Evolutionary conservation across 2,797 vertebrate species (phyloP).

Genomic region (Otolemur crassicaudatus): DNA sequence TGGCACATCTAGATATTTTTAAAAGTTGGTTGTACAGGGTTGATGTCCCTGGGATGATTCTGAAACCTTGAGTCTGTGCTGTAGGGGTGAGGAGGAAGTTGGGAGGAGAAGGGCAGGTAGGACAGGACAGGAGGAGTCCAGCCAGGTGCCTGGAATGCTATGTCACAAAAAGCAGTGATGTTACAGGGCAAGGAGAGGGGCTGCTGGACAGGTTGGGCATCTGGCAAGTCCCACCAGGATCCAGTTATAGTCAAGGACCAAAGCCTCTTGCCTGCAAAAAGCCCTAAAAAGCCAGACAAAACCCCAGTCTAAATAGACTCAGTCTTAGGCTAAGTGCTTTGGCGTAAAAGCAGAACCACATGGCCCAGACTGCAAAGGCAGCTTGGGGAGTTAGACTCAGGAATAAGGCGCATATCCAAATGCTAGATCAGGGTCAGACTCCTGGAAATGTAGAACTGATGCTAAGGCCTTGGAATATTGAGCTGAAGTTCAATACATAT

Average conservation of each 20-base stretch:
- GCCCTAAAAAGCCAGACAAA: neutral
- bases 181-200: neutral
- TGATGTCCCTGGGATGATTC: neutral
- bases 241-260: neutral
- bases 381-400: neutral
- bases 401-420: neutral
- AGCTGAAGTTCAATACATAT: neutral
- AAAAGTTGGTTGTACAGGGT: neutral
- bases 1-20: neutral
- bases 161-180: neutral
- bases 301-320: neutral
- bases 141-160: neutral
- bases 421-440: neutral
- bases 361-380: neutral
- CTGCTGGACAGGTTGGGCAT: neutral
- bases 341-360: neutral
- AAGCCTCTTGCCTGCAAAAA: neutral
- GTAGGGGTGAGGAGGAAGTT: neutral
- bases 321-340: neutral
- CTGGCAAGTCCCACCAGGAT: neutral
- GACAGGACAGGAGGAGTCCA: neutral
- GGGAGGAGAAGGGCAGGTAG: neutral
- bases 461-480: neutral
- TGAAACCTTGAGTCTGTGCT: neutral
- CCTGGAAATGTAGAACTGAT: constrained; percentile 1